Evolutionary conservation across 2,888 invertebrate species (phyloP), one percentile per base, ranked within the genome.

Genomic region (Drosophila vallismaia): DNA sequence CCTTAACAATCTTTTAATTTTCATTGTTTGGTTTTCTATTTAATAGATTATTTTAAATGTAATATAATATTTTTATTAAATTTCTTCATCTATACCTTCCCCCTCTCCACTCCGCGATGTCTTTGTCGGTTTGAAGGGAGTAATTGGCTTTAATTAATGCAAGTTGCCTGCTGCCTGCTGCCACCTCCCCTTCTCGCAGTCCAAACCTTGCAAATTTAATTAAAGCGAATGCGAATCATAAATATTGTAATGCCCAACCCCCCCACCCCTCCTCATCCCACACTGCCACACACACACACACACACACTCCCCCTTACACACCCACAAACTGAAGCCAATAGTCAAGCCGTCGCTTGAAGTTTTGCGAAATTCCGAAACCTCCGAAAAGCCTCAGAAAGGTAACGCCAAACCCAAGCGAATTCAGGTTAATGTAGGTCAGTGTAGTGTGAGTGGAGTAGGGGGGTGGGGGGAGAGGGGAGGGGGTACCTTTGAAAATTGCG

Each of bases 111-210:
- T 9, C 4, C n/a, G 8, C 19, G 4, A 14, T 42, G 42, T 42
- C 33, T 49, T 57, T 33, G 28, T 60, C 58, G 28, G 58, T 46
- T 60, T 46, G 58, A 46, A 12, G 19, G 10, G 76, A 12, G 76
- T 73, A 82, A 82, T 87, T 82, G 85, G 76, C 76, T 81, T 81
- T 87, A 87, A 82, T 84, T 82, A 82, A 84, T 86, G 85, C 87
- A 84, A 78, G 81, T 80, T 19, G 33, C 31, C 49, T 4, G 44
- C 28, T 12, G 26, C 33, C 26, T 19, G 19, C 19, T 19, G 33
- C 31, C 44, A 8, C 54, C 28, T 12, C 31, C 33, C 26, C 40
- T 0, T 38, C 55, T 12, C 28, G 36, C 9, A 36, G 29, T 24
- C n/a, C 48, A 26, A 42, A 28, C 29, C 66, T 36, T 52, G 66